Evolutionary conservation across 2,888 invertebrate species (phyloP).

Genomic region (Cosmopolites sordidus): DNA sequence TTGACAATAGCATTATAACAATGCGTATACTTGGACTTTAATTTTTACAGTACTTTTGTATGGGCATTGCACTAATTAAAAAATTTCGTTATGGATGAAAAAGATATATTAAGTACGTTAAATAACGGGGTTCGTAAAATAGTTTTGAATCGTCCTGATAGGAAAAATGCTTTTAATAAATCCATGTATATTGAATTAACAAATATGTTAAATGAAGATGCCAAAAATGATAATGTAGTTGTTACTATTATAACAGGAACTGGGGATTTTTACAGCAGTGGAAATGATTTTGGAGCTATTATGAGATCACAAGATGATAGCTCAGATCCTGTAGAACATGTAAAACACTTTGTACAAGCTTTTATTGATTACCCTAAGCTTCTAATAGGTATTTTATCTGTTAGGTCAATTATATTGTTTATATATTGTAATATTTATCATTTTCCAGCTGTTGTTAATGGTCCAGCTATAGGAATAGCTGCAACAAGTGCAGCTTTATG

Average conservation of each 20-base stretch:
- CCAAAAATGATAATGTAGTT: constrained; percentile 60
- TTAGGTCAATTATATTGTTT: neutral
- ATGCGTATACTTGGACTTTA: no score
- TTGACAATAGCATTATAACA: no score
- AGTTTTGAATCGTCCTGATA: constrained; percentile 69
- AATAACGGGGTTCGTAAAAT: constrained; percentile 56
- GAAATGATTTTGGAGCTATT: constrained; percentile 76
- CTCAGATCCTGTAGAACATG: constrained; percentile 4
- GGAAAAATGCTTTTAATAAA: constrained; percentile 72
- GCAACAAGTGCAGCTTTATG: constrained; percentile 80
- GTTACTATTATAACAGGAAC: constrained; percentile 75
- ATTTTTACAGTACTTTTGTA: no score
- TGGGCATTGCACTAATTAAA: no score
- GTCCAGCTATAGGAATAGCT: constrained; percentile 89
- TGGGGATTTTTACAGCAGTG: constrained; percentile 80
- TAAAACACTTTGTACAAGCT: constrained; percentile 59
- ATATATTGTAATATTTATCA: neutral
- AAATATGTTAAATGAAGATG: constrained; percentile 64
- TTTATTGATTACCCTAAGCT: constrained; percentile 87
- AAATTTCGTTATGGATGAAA: neutral
- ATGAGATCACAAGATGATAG: no score
- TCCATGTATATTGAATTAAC: constrained; percentile 65
- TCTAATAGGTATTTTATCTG: constrained; percentile 53
- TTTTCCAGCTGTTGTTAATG: constrained; percentile 72
- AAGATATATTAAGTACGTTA: constrained; percentile 2